Evolutionary conservation across 2,797 vertebrate genomes (phyloP).

Genomic region (Poeciliopsis paucimaculata): DNA sequence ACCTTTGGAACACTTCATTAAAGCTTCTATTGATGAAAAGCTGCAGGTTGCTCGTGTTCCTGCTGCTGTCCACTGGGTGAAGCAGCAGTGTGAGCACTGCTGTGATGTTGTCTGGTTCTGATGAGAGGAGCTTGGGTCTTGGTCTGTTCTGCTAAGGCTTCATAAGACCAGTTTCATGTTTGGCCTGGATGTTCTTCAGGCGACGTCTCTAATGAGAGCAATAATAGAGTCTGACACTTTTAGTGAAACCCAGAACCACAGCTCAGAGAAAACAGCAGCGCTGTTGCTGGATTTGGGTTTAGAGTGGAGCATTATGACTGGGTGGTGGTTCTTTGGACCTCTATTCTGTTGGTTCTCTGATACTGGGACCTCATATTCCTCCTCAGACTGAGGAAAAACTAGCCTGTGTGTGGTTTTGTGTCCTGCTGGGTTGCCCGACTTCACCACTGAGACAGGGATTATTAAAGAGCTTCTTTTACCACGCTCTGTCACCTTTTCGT

Average conservation of each 20-base stretch:
- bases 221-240: constrained; percentile 80
- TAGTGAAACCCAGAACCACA: constrained; percentile 52
- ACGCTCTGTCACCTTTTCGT: constrained; percentile 78
- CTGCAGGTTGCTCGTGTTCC: constrained; percentile 24
- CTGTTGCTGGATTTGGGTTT: constrained; percentile 45
- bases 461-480: constrained; percentile 74
- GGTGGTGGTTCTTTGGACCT: constrained; percentile 45
- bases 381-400: too few relatives aligned
- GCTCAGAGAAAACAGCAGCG: constrained; percentile 26
- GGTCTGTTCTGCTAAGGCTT: too few relatives aligned
- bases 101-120: constrained; percentile 15
- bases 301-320: constrained; percentile 40
- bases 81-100: background rate
- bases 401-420: constrained; percentile 33
- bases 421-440: constrained; percentile 23
- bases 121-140: constrained; percentile 31
- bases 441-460: constrained; percentile 65
- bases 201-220: constrained; percentile 72
- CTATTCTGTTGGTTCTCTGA: constrained; percentile 15
- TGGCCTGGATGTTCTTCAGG: background rate
- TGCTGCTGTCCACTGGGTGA: constrained; percentile 39
- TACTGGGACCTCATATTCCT: too few relatives aligned
- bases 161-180: too few relatives aligned
- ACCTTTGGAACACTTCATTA: constrained; percentile 31
- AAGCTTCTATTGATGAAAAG: constrained; percentile 34